Percentiles rank a stretch among this genome's conserved stretches.
These are phyloP conservation scores for Aplocera efformata DNA, from an alignment of 2,888 invertebrate species.

Conservation along the genomic window DNA sequence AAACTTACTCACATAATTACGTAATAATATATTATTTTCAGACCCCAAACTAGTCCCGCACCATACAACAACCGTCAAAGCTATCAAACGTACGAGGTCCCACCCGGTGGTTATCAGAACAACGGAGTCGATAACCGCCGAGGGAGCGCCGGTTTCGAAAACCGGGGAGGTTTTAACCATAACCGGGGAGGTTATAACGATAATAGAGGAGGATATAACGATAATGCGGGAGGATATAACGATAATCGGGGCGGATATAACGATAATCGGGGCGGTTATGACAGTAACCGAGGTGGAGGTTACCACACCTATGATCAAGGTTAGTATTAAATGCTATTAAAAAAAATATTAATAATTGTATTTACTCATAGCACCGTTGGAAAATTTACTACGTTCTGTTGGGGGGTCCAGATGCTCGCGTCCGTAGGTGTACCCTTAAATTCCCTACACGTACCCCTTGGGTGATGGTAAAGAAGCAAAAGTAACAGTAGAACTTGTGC, in stretches of 20 bases:
- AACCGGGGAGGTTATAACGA: conserved; percentile 26
- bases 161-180: conserved; percentile 23
- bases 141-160: conserved; percentile 33
- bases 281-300: conserved; percentile 20
- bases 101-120: conserved; percentile 54
- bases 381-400: no score
- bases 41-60: conserved; percentile 51
- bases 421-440: no score
- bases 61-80: conserved; percentile 37
- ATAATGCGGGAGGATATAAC: conserved; percentile 15
- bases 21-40: conserved; percentile 38
- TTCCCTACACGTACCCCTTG: no score
- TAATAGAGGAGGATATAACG: conserved; percentile 6
- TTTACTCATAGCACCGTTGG: no score
- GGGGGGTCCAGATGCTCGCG: no score
- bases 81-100: conserved; percentile 63
- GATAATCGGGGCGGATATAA: conserved; percentile 33
- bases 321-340: no score
- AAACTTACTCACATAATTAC: no score
- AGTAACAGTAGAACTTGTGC: no score
- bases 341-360: no score
- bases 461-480: no score
- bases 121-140: conserved; percentile 31
- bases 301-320: conserved; percentile 26
- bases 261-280: conserved; percentile 31